Evolutionary conservation across 2,113 vertebrate genomes (phyloP), one percentile per base, ranked within the genome.

Genomic region (Puffinus mauretanicus): DNA sequence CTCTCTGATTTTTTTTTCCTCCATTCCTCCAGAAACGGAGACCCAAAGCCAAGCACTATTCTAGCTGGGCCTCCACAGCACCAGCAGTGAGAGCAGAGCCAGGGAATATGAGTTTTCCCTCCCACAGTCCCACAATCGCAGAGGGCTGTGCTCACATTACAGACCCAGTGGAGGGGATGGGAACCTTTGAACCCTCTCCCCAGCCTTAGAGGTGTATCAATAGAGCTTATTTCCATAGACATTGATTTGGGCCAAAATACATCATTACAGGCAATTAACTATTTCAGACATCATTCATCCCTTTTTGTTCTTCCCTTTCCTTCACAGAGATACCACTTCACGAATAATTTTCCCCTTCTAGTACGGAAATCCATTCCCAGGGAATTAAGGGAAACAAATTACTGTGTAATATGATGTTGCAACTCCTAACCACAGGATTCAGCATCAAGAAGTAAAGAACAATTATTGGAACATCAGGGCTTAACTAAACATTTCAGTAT

Each of bases 381-480:
- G 10, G 75, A 95, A 90, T 90, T 91, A 94, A 95, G 21, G 32
- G 72, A 71, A 94, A 95, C 94, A 96, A 95, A 96, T 93, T 95
- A 75, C 72, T 88, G 60, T 54, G 76, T 90, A 6, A 86, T 94
- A 93, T 36, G 72, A 88, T 95, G 90, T 94, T 78, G 88, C 86
- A 97, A 94, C 29, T 83, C 54, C 57, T 78, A 96, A 95, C 94
- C 94, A 88, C 88, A 94, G 36, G 55, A 80, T 61, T 75, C 69
- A 90, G n/a, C 72, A 79, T 90, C 57, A 84, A 94, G 92, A 88
- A 96, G 24, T 34, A 77, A 95, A 94, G 92, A 95, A 94, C 57
- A 94, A 86, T 96, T 94, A 94, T 93, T 96, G 80, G 86, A 97
- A 92, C 92, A 95, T 67, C 57, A 82, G 22, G 26, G 30, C 51